phyloP scores from a whole-genome alignment of 2,888 invertebrate species.

The Diplazon laetatorius region DNA sequence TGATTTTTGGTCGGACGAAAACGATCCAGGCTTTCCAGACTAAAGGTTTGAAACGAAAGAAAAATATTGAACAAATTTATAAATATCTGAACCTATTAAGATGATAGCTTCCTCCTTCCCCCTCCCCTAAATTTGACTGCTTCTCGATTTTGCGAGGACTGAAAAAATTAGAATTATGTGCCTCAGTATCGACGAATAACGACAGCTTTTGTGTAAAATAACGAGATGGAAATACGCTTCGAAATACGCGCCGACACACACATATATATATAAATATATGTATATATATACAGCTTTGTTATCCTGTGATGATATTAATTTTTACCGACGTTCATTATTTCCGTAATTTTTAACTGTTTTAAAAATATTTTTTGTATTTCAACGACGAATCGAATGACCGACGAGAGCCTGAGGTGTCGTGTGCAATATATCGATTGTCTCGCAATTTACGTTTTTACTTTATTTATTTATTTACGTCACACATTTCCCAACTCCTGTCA shows the following conservation, averaged over 20 bases:
- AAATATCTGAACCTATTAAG: too few relatives aligned
- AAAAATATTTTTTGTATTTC: conserved; percentile 51
- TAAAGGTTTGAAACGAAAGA: too few relatives aligned
- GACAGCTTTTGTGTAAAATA: not conserved
- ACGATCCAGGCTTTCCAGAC: too few relatives aligned
- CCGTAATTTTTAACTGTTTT: conserved; percentile 50
- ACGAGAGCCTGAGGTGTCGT: conserved; percentile 13
- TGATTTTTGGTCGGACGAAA: too few relatives aligned
- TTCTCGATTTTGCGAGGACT: conserved; percentile 10
- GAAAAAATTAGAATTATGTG: conserved; percentile 53
- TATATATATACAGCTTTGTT: conserved; percentile 44
- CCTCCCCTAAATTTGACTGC: not conserved
- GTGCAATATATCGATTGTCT: conserved; percentile 51
- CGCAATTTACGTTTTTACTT: conserved; percentile 26
- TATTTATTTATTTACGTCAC: not conserved
- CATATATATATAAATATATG: too few relatives aligned
- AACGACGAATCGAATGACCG: conserved; percentile 40
- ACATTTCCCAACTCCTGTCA: not conserved
- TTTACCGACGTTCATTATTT: too few relatives aligned
- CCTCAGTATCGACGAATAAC: conserved; percentile 9
- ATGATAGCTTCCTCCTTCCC: too few relatives aligned
- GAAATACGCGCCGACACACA: conserved; percentile 32
- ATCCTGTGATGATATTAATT: conserved; percentile 60
- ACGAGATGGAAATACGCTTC: not conserved
- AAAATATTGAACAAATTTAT: too few relatives aligned